Base-by-base conservation (phyloP, 2,888 invertebrate species). In the Stratiomys singularior region DNA sequence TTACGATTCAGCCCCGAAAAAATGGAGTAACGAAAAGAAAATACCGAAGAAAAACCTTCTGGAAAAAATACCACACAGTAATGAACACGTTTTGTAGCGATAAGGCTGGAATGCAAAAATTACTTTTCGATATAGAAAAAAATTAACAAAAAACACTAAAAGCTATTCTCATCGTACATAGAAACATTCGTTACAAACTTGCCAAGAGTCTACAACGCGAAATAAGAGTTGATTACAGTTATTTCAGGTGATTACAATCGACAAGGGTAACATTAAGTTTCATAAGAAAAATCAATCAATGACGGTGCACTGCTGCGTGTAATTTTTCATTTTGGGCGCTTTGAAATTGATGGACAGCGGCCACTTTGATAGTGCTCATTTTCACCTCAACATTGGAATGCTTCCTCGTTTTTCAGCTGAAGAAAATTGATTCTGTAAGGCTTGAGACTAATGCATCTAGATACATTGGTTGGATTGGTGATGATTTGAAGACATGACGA, bases 101-200 rank as follows among this genome's bases (percentile, higher is more conserved):
- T 60, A n/a, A 18, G n/a, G 13, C 5, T 60, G 58, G 58, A 60
- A 60, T 60, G 58, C 58, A 60, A 60, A 60, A 52, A 60, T 60
- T 23, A 60, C 11, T 23, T 21, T 25, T 25, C 21, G 58, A n/a
- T 13, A 52, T 52, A 52, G 52, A 52, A 18, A 18, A 52, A 13
- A 52, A 52, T 52, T 52, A 52, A 52, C 4, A 18, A 13, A 52
- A 52, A 52, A 52, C 52, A 52, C 4, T 52, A 52, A 52, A 52
- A 9, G 18, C n/a, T 52, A 52, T 52, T 2, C 15, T 52, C 52
- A 13, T n/a, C 7, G 52, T 52, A 52, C n/a, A 52, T 52, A 52
- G 9, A 3, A 37, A 37, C 37, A 9, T 37, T 37, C 37, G 37
- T 37, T 37, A 37, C 37, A 37, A n/a, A 37, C 37, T 37, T 9